Conservation (phyloP, 2,797 vertebrate genomes). For the Ataeniobius toweri region DNA sequence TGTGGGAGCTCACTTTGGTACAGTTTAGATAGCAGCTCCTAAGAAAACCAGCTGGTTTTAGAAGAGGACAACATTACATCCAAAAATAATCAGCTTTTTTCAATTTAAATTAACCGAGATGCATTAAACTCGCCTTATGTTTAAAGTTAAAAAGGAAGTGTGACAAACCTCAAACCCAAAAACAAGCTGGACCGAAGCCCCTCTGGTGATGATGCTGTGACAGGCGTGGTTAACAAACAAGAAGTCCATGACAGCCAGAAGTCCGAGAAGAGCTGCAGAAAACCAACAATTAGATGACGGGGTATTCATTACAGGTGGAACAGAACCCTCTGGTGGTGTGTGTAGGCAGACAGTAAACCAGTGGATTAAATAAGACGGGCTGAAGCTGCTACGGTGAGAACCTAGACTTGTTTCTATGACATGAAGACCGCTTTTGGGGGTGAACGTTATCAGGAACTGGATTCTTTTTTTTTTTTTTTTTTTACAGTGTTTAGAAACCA, state of each 20-base stretch:
- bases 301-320: background rate
- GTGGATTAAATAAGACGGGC: no score
- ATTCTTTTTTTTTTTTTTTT: background rate
- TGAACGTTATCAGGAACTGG: background rate
- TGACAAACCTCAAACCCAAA: slow-evolving; percentile 93
- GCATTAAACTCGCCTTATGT: background rate
- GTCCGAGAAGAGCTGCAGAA: slow-evolving; percentile 87
- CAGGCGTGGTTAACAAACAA: slow-evolving; percentile 94
- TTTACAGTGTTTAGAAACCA: background rate
- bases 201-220: slow-evolving; percentile 93
- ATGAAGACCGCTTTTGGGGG: background rate
- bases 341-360: background rate
- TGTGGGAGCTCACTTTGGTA: background rate
- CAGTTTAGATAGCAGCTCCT: background rate
- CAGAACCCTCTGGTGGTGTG: background rate
- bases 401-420: background rate
- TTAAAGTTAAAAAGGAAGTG: background rate
- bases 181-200: slow-evolving; percentile 95
- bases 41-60: background rate
- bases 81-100: background rate
- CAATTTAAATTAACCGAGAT: background rate
- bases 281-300: background rate
- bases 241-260: slow-evolving; percentile 89
- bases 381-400: background rate
- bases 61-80: background rate